Evolutionary conservation across 92 coral and sea anemone genomes (phyloP).

Genomic region (Phenganax subtilis): DNA sequence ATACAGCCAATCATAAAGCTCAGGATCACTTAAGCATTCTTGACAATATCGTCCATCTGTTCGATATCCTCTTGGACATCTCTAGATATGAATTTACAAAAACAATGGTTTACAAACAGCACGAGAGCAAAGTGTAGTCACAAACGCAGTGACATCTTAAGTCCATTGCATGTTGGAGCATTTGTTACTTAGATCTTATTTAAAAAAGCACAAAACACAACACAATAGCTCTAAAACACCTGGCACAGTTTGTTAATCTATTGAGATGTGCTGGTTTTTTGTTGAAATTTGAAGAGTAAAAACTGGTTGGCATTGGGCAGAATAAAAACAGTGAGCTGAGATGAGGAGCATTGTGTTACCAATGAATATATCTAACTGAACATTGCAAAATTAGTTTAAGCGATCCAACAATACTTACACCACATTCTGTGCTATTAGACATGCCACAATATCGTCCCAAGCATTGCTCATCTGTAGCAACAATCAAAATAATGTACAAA

Average conservation of each 20-base stretch:
- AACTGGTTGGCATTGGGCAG: too few relatives aligned
- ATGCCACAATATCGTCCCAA: constrained; percentile 91
- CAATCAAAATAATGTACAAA: neutral
- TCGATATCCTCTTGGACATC: constrained; percentile 84
- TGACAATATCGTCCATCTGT: constrained; percentile 67
- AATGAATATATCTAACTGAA: neutral
- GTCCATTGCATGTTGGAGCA: neutral
- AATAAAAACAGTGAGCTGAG: too few relatives aligned
- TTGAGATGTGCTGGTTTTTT: too few relatives aligned
- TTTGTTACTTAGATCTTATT: too few relatives aligned
- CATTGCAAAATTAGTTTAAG: neutral
- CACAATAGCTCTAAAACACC: too few relatives aligned
- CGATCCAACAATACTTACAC: constrained; percentile 46
- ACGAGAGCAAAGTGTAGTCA: neutral
- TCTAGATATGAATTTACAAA: constrained; percentile 42
- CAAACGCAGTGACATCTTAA: neutral
- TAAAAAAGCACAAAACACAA: too few relatives aligned
- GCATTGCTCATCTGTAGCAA: constrained; percentile 37
- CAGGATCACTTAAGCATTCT: constrained; percentile 58
- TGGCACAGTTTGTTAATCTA: too few relatives aligned
- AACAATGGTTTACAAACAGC: neutral
- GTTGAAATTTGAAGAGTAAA: too few relatives aligned
- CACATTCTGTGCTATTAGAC: constrained; percentile 52
- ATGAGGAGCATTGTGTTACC: too few relatives aligned
- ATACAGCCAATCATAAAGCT: constrained; percentile 82